These are phyloP conservation scores for Pseudococcus longispinus DNA, from an alignment of 2,888 invertebrate species.

Conservation along the genomic window DNA sequence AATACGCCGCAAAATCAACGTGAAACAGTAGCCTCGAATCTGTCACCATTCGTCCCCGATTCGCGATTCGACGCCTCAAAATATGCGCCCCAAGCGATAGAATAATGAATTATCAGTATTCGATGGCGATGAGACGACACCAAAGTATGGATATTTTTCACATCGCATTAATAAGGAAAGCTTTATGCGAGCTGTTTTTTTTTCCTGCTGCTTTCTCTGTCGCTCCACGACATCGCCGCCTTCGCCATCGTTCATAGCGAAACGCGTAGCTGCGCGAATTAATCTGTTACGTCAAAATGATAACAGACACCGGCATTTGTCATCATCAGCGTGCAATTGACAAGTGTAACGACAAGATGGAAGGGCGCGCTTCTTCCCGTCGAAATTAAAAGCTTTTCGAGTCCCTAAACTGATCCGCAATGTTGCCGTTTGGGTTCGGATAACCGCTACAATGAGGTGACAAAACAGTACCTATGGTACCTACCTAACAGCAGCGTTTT, in stretches of 20 bases:
- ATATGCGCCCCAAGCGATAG: neutral
- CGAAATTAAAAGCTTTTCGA: constrained; percentile 30
- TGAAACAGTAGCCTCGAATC: neutral
- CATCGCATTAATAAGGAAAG: neutral
- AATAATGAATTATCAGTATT: neutral
- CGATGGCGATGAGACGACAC: neutral
- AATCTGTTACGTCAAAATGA: constrained; percentile 54
- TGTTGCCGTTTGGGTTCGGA: neutral
- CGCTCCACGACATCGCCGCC: neutral
- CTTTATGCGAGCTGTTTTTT: constrained; percentile 21
- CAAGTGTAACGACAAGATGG: constrained; percentile 38
- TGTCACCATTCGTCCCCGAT: neutral
- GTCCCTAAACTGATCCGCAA: constrained; percentile 1
- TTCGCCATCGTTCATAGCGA: neutral
- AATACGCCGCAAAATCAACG: too few relatives aligned
- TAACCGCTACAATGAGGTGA: constrained; percentile 31
- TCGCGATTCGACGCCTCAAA: neutral
- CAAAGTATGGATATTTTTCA: constrained; percentile 19
- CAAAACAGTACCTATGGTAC: neutral
- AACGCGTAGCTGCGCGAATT: constrained; percentile 38
- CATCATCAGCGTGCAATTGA: constrained; percentile 56
- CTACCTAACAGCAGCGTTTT: neutral
- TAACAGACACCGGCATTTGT: constrained; percentile 56
- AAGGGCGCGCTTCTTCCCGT: neutral
- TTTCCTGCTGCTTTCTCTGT: neutral